Conservation (phyloP, 2,113 vertebrate genomes). For the Chloroceryle aenea region DNA sequence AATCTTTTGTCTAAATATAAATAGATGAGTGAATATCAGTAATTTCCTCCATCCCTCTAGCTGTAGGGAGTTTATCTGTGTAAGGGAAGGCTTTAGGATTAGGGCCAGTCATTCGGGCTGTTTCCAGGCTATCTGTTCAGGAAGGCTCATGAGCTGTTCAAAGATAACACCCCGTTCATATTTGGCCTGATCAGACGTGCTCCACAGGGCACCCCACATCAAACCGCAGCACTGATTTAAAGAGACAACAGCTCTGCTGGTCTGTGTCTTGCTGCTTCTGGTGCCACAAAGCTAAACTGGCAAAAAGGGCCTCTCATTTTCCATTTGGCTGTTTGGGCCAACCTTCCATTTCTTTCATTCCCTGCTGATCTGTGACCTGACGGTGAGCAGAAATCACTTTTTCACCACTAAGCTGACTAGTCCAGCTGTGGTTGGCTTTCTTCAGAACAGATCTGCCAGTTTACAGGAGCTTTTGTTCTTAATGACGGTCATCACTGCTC, state of each 20-base stretch:
- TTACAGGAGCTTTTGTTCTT: not conserved
- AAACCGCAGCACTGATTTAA: not conserved
- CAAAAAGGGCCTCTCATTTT: not conserved
- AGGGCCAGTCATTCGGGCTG: not conserved
- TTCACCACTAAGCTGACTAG: not conserved
- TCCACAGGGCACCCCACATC: constrained; percentile 22
- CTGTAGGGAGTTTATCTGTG: constrained; percentile 42
- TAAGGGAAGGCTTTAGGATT: constrained; percentile 24
- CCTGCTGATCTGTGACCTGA: not conserved
- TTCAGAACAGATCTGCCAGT: not conserved
- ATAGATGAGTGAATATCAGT: constrained; percentile 66
- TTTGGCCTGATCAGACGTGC: not conserved
- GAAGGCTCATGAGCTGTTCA: constrained; percentile 26
- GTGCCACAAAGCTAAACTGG: not conserved
- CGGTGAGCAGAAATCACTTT: not conserved
- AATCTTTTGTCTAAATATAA: constrained; percentile 68
- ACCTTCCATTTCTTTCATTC: not conserved
- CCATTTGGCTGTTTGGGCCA: not conserved
- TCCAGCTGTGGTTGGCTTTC: not conserved
- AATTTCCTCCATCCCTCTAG: constrained; percentile 23
- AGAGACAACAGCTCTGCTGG: not conserved
- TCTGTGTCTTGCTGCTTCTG: not conserved
- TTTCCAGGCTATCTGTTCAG: constrained; percentile 37
- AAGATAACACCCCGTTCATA: constrained; percentile 13
- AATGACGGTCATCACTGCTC: not conserved